Percentiles rank a stretch among this genome's conserved stretches.
These are phyloP conservation scores for Platanista minor DNA, from an alignment of 2,113 vertebrate species.

Conservation along the genomic window DNA sequence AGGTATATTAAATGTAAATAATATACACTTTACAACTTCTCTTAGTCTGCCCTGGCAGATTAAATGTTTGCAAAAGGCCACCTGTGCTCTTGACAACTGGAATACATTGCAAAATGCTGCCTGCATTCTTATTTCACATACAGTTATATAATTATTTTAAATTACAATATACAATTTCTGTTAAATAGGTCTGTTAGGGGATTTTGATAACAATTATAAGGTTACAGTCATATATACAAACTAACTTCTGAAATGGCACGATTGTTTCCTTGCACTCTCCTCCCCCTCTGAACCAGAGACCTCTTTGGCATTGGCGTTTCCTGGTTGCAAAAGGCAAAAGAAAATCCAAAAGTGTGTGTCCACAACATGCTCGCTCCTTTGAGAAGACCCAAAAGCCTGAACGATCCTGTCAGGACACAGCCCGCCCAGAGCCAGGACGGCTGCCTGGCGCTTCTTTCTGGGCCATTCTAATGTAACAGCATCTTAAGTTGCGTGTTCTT, in stretches of 20 bases:
- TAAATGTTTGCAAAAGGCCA: constrained; percentile 64
- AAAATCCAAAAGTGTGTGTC: neutral
- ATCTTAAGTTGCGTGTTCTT: neutral
- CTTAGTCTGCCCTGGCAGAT: constrained; percentile 54
- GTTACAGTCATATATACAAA: constrained; percentile 75
- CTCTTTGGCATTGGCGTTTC: constrained; percentile 42
- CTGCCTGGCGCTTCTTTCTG: constrained; percentile 22
- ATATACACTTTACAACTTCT: constrained; percentile 48
- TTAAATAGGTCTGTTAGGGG: constrained; percentile 81
- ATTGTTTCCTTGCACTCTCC: constrained; percentile 43
- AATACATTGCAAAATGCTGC: neutral
- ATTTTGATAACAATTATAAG: constrained; percentile 53
- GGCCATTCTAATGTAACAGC: fast-evolving
- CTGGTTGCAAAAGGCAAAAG: constrained; percentile 46
- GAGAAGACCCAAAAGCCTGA: neutral
- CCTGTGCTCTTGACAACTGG: constrained; percentile 53
- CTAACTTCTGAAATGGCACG: constrained; percentile 72
- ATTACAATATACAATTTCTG: constrained; percentile 84
- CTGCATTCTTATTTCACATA: constrained; percentile 72
- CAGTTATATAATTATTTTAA: constrained; percentile 81
- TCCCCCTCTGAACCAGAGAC: neutral
- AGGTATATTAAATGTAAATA: constrained; percentile 52
- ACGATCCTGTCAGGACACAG: fast-evolving
- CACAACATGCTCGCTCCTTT: neutral
- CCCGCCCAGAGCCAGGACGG: neutral